Percentiles rank a stretch among this genome's conserved stretches.
These are phyloP conservation scores for Psittacula derbiana DNA, from an alignment of 2,797 vertebrate genomes.

Conservation along the genomic window DNA sequence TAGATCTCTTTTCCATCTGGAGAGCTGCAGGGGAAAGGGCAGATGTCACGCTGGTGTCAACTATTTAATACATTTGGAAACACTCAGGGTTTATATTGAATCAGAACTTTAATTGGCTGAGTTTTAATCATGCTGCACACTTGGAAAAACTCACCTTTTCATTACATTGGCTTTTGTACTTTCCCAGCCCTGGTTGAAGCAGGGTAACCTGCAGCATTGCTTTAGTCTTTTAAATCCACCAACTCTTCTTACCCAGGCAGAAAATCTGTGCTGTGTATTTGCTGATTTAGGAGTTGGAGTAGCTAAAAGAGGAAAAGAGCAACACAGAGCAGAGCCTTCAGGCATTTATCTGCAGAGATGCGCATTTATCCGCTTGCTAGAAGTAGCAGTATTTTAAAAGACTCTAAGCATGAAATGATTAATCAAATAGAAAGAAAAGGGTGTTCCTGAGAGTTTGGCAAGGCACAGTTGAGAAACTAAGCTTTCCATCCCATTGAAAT, in stretches of 20 bases:
- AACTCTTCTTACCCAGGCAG: not conserved
- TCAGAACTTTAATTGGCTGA: slow-evolving; percentile 28
- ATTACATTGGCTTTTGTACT: slow-evolving; percentile 3
- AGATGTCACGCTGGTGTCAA: slow-evolving; percentile 52
- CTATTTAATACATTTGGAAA: slow-evolving; percentile 45
- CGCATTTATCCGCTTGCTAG: slow-evolving; percentile 13
- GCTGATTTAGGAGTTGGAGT: not conserved
- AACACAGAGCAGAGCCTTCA: not conserved
- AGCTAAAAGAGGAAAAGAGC: not conserved
- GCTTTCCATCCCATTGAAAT: slow-evolving; percentile 57
- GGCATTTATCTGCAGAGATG: slow-evolving; percentile 2
- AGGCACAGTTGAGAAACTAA: slow-evolving; percentile 19
- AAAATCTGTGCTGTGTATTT: not conserved
- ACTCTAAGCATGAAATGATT: slow-evolving; percentile 47
- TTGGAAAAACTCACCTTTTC: slow-evolving; percentile 33
- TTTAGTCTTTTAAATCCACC: not conserved
- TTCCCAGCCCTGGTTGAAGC: not conserved
- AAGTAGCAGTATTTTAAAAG: slow-evolving; percentile 47
- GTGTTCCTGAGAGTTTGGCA: slow-evolving; percentile 42
- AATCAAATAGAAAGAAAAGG: slow-evolving; percentile 58
- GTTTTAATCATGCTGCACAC: not conserved
- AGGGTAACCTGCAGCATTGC: not conserved
- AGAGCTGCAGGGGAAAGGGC: slow-evolving; percentile 31
- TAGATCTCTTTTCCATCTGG: slow-evolving; percentile 34
- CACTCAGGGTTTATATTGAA: slow-evolving; percentile 24